These are phyloP conservation scores for Clitarchus hookeri DNA, from an alignment of 2,888 invertebrate species.

Conservation along the genomic window DNA sequence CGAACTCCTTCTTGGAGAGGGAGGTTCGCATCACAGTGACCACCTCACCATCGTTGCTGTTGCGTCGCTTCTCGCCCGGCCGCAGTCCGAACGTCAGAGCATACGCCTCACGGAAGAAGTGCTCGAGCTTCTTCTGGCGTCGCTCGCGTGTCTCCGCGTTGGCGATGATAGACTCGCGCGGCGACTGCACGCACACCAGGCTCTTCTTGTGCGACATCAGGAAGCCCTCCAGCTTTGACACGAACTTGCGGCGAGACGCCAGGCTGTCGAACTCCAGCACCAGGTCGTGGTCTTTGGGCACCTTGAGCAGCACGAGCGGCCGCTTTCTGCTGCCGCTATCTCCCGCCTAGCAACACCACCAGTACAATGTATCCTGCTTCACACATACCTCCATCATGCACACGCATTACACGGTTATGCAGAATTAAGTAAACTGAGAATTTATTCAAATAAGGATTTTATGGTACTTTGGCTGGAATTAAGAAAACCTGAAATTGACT, in stretches of 20 bases:
- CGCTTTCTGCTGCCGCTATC: conserved; percentile 71
- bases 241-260: conserved; percentile 80
- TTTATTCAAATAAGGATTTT: too few species aligned
- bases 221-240: conserved; percentile 85
- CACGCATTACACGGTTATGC: too few species aligned
- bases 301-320: conserved; percentile 79
- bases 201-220: conserved; percentile 81
- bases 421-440: too few species aligned
- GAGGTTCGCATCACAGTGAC: conserved; percentile 94
- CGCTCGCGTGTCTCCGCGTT: conserved; percentile 93
- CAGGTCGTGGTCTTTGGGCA: conserved; percentile 88
- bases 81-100: conserved; percentile 88
- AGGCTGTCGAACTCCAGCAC: conserved; percentile 88
- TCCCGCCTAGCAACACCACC: conserved; percentile 43
- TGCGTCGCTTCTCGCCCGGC: conserved; percentile 79
- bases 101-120: conserved; percentile 96
- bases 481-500: too few species aligned
- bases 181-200: conserved; percentile 72
- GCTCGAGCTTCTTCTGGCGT: conserved; percentile 86
- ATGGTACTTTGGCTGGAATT: too few species aligned
- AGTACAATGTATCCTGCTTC: too few species aligned
- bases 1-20: conserved; percentile 89
- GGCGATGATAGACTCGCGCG: conserved; percentile 83
- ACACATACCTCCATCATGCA: too few species aligned
- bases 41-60: conserved; percentile 73